phyloP scores from a whole-genome alignment of 2,113 vertebrate species.

The Paramisgurnus dabryanus region DNA sequence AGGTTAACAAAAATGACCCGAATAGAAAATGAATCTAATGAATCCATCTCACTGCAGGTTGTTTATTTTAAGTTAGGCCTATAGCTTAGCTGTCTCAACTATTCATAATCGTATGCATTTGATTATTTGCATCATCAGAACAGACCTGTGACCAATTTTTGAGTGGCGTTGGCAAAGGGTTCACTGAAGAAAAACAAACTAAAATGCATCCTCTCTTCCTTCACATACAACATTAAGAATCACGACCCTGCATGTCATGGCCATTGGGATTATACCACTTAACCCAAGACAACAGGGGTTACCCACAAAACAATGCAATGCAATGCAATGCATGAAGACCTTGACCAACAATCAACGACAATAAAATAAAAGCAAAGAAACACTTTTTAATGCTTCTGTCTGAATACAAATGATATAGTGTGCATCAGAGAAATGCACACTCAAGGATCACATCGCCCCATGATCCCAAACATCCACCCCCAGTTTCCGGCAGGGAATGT shows the following conservation, averaged over 20 bases:
- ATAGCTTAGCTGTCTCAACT: no score
- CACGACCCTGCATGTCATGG: slow-evolving; percentile 14
- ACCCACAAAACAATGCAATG: neutral
- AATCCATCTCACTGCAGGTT: no score
- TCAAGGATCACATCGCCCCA: slow-evolving; percentile 39
- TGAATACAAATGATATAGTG: slow-evolving; percentile 33
- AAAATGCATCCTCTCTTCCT: slow-evolving; percentile 33
- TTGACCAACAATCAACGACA: neutral
- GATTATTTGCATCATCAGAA: no score
- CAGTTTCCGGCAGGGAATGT: slow-evolving; percentile 55
- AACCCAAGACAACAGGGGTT: neutral
- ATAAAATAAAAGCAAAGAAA: neutral
- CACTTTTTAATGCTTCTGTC: slow-evolving; percentile 14
- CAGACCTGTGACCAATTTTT: no score
- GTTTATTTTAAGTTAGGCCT: no score
- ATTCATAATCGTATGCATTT: no score
- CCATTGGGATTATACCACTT: neutral
- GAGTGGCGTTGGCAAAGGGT: neutral
- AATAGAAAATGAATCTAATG: no score
- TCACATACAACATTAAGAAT: slow-evolving; percentile 42
- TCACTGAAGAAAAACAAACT: slow-evolving; percentile 43
- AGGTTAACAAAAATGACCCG: neutral
- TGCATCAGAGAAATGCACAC: slow-evolving; percentile 38
- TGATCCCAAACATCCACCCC: slow-evolving; percentile 28
- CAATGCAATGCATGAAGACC: neutral